Base-by-base conservation (phyloP, 1,140 invertebrate species). In the Eriosoma lanigerum region DNA sequence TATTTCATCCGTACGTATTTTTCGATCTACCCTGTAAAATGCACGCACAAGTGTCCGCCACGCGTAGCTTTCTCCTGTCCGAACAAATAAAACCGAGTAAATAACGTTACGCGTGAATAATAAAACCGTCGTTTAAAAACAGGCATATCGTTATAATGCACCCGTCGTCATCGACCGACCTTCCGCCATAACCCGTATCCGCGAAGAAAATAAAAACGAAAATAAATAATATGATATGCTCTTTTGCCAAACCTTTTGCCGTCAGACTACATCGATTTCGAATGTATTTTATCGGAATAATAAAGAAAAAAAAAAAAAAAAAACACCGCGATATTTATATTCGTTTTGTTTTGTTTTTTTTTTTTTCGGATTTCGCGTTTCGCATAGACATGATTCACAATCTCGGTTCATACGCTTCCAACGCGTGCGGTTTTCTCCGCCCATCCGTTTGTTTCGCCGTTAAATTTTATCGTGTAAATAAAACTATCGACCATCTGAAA, bases 321-420 rank as follows among this genome's bases (percentile, higher is more conserved):
- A n/a, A n/a, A n/a, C n/a, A n/a, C 19, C 9, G n/a, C 13, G n/a
- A 68, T 46, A 68, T 68, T 46, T 68, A 21, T 68, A 68, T 64
- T 32, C n/a, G n/a, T 38, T 68, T 66, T 38, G 64, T 68, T 68
- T 46, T 46, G 66, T 68, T 68, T 68, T n/a, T n/a, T n/a, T n/a
- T n/a, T n/a, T n/a, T n/a, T 68, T 68, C 38, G n/a, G 21, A n/a
- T 26, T 68, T 48, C 24, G 21, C 21, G 62, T 64, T 38, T 38
- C 17, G 26, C 6, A 15, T 15, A 12, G 26, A 32, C 32, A n/a
- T n/a, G n/a, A 48, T 68, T 68, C 48, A 68, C 66, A 48, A 68
- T 68, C 38, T 68, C 38, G 44, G 50, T 52, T 52, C 17, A n/a
- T n/a, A n/a, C n/a, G 13, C 12, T 52, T 4, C 50, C 17, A 4